phyloP scores from a whole-genome alignment of 2,888 invertebrate species.

The Dolichomitus sp. region DNA sequence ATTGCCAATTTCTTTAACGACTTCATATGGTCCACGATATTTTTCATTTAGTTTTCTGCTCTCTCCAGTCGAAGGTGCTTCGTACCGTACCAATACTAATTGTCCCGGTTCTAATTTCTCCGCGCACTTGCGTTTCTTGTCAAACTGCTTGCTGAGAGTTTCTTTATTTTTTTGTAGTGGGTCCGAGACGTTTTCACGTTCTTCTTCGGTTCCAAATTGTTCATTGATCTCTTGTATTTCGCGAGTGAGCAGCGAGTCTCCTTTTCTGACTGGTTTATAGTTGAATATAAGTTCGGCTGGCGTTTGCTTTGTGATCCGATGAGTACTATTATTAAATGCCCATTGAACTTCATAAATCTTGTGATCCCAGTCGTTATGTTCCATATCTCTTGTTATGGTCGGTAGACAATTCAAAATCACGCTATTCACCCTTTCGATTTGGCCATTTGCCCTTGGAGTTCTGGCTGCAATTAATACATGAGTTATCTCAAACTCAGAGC shows the following conservation, averaged over 20 bases:
- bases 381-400: constrained; percentile 41
- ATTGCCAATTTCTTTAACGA: constrained; percentile 52
- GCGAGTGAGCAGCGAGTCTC: constrained; percentile 20
- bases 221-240: constrained; percentile 31
- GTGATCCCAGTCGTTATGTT: background rate
- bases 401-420: constrained; percentile 56
- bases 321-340: background rate
- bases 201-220: constrained; percentile 61
- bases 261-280: constrained; percentile 27
- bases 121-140: constrained; percentile 38
- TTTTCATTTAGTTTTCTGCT: constrained; percentile 54
- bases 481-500: background rate
- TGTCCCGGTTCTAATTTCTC: constrained; percentile 28
- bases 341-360: background rate
- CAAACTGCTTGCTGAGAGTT: constrained; percentile 29
- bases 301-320: background rate
- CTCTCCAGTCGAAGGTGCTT: constrained; percentile 48
- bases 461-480: background rate
- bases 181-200: constrained; percentile 28
- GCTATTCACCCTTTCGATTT: constrained; percentile 70
- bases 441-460: constrained; percentile 73
- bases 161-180: constrained; percentile 21
- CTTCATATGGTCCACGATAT: constrained; percentile 61
- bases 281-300: background rate
- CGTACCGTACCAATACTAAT: constrained; percentile 49